These are phyloP conservation scores for Penaeus japonicus DNA, from an alignment of 1,140 invertebrate species.

Conservation along the genomic window DNA sequence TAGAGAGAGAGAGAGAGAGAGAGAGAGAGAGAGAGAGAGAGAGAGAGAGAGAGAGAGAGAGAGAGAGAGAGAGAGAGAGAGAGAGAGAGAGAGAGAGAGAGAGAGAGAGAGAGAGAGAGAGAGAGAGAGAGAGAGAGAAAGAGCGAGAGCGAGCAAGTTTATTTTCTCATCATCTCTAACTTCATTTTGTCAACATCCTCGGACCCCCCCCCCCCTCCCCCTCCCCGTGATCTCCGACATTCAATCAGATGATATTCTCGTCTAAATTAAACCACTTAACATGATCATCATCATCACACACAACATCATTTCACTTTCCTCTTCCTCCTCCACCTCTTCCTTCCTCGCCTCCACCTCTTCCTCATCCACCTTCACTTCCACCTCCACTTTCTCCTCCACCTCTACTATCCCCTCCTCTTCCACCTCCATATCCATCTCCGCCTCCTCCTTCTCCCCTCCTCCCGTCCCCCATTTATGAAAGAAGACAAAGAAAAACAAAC, in stretches of 20 bases:
- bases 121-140: neutral
- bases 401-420: neutral
- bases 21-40: neutral
- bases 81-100: conserved; percentile 9
- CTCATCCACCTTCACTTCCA: neutral
- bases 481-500: no score
- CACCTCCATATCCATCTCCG: neutral
- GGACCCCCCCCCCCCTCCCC: no score
- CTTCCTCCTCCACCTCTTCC: neutral
- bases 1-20: neutral
- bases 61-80: conserved; percentile 15
- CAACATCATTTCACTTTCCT: no score
- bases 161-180: no score
- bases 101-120: conserved; percentile 3
- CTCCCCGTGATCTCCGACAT: no score
- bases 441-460: neutral
- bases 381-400: neutral
- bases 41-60: no score
- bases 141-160: neutral
- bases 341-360: neutral
- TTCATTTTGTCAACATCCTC: no score
- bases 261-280: no score
- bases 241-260: no score
- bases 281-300: no score
- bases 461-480: neutral